Evolutionary conservation across 2,797 vertebrate species (phyloP).

Genomic region (Cirrhinus molitorella): DNA sequence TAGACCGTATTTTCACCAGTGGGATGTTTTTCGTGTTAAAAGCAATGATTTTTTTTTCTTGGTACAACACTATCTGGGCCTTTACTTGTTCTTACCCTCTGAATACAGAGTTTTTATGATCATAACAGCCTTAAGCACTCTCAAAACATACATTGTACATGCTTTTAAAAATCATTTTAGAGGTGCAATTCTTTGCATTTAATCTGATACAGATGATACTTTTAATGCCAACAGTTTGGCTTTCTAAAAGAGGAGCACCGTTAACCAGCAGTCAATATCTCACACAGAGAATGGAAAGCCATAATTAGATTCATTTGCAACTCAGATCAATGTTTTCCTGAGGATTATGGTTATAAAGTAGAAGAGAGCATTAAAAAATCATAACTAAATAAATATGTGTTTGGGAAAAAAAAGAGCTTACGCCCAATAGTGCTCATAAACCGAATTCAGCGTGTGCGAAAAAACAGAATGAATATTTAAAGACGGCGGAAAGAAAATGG

Average conservation of each 20-base stretch:
- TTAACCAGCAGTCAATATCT: constrained; percentile 84
- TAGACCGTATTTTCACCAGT: constrained; percentile 73
- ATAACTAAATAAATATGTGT: constrained; percentile 85
- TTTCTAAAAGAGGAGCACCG: constrained; percentile 78
- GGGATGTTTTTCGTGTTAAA: constrained; percentile 76
- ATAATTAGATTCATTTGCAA: constrained; percentile 85
- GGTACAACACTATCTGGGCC: constrained; percentile 61
- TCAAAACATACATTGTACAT: constrained; percentile 12
- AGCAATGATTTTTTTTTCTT: constrained; percentile 73
- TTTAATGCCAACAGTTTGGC: constrained; percentile 14
- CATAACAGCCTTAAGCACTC: neutral
- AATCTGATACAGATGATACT: constrained; percentile 11
- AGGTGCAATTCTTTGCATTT: constrained; percentile 1
- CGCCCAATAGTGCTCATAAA: constrained; percentile 81
- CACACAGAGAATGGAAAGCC: constrained; percentile 80
- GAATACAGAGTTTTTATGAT: neutral
- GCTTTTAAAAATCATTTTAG: constrained; percentile 28
- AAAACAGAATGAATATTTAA: constrained; percentile 86
- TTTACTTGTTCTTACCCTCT: constrained; percentile 3
- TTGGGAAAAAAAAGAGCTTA: constrained; percentile 78
- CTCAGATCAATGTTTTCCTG: constrained; percentile 83
- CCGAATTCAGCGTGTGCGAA: constrained; percentile 68
- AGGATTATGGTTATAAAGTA: constrained; percentile 82
- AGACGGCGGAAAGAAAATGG: constrained; percentile 80
- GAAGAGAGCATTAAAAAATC: constrained; percentile 83